A percentile compares a stretch with the other conserved stretches of the same genome.
phyloP scores from a whole-genome alignment of 2,888 invertebrate genomes.

The Iphiclides podalirius region DNA sequence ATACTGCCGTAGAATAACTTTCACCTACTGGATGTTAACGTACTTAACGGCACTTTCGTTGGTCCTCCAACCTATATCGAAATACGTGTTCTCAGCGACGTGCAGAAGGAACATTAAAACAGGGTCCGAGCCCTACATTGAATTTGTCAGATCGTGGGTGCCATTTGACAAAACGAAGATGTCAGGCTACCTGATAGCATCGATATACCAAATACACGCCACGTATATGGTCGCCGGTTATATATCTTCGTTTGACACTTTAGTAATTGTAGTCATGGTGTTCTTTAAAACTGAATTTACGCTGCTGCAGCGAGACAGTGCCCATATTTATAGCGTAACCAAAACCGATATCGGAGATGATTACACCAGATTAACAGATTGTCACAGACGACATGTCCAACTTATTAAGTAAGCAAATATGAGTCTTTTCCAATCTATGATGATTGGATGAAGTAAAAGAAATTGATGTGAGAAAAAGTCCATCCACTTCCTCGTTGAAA shows the following conservation, averaged over 20 bases:
- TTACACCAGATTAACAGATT: conserved; percentile 41
- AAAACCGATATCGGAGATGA: conserved; percentile 24
- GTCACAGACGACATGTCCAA: conserved; percentile 48
- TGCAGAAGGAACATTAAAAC: conserved; percentile 46
- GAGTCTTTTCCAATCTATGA: no score
- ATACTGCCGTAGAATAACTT: conserved; percentile 53
- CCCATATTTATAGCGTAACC: conserved; percentile 41
- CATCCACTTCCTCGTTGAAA: no score
- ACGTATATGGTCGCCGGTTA: conserved; percentile 53
- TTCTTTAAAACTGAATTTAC: conserved; percentile 55
- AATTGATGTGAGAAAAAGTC: no score
- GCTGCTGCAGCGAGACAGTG: conserved; percentile 47
- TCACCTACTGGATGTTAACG: conserved; percentile 52
- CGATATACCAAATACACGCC: conserved; percentile 45
- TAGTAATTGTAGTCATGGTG: conserved; percentile 55
- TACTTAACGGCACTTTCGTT: conserved; percentile 49
- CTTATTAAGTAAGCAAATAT: conserved; percentile 50
- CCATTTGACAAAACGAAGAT: conserved; percentile 50
- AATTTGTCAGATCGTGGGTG: conserved; percentile 58
- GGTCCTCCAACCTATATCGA: conserved; percentile 45
- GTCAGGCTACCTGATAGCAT: conserved; percentile 46
- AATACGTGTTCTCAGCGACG: conserved; percentile 39
- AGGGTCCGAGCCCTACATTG: conserved; percentile 46
- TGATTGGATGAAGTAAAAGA: no score
- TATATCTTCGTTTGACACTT: conserved; percentile 57